A percentile compares a stretch with the other conserved stretches of the same genome.
phyloP scores from a whole-genome alignment of 1,140 invertebrate species.

The Mercenaria mercenaria region DNA sequence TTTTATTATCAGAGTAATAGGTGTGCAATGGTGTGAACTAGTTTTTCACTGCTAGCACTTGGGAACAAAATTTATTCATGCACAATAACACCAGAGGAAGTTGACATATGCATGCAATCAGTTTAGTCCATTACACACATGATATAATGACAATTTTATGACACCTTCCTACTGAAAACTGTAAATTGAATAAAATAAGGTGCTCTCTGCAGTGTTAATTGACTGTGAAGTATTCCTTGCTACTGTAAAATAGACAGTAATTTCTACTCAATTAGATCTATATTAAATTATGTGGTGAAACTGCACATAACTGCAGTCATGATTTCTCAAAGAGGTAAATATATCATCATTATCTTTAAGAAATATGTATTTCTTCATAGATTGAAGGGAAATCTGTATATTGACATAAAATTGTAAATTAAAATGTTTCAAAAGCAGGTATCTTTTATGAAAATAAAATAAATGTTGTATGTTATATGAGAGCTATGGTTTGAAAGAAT shows the following conservation, averaged over 20 bases:
- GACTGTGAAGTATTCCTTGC: constrained; percentile 12
- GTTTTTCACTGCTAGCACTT: constrained; percentile 17
- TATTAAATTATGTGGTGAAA: neutral
- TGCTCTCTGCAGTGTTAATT: constrained; percentile 38
- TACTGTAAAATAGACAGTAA: constrained; percentile 4
- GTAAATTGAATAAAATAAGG: constrained; percentile 49
- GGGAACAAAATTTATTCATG: neutral
- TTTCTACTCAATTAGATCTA: constrained; percentile 42
- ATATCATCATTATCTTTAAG: no score
- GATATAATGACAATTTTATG: constrained; percentile 32
- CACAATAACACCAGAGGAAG: neutral
- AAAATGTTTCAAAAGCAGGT: neutral
- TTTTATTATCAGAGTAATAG: neutral
- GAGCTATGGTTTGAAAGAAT: no score
- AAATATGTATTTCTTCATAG: no score
- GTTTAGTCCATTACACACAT: constrained; percentile 27
- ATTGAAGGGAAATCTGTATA: neutral
- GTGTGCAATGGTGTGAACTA: neutral
- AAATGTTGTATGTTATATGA: no score
- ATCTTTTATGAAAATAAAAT: neutral
- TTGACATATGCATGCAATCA: constrained; percentile 37
- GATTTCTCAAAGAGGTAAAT: constrained; percentile 24
- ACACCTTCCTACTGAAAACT: constrained; percentile 1
- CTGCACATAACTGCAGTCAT: no score
- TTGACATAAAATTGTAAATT: neutral